phyloP scores from a whole-genome alignment of 2,797 vertebrate species.

The Coregonus sp. region DNA sequence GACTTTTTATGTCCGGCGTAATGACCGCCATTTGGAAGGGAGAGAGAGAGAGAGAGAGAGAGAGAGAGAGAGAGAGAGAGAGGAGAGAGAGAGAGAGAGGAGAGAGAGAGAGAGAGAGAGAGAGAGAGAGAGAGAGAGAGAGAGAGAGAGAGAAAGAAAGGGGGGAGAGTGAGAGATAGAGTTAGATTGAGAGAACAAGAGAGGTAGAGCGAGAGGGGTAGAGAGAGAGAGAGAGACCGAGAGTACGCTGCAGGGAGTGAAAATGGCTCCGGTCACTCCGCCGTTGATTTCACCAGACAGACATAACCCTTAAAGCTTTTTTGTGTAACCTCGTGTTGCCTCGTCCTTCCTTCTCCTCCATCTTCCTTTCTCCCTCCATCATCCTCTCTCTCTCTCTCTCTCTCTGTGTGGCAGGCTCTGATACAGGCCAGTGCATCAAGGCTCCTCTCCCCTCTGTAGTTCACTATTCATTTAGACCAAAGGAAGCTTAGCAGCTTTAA shows the following conservation, averaged over 20 bases:
- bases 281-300: too few relatives aligned
- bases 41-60: constrained; percentile 15
- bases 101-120: too few relatives aligned
- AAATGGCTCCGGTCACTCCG: too few relatives aligned
- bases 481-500: constrained; percentile 66
- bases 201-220: too few relatives aligned
- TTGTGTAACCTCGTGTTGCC: neutral
- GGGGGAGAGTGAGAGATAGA: constrained; percentile 33
- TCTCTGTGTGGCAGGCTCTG: neutral
- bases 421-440: constrained; percentile 1
- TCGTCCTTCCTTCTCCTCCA: too few relatives aligned
- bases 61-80: constrained; percentile 1
- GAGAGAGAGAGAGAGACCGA: too few relatives aligned
- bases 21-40: constrained; percentile 72
- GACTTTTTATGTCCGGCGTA: constrained; percentile 76
- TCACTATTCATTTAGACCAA: constrained; percentile 62
- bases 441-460: constrained; percentile 46
- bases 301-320: neutral
- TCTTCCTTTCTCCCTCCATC: too few relatives aligned
- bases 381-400: too few relatives aligned
- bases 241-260: constrained; percentile 26
- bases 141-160: neutral
- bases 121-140: too few relatives aligned
- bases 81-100: constrained; percentile 25
- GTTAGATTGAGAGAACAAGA: too few relatives aligned